Evolutionary conservation across 2,888 invertebrate species (phyloP).

Genomic region (Scaptomyza reducta): DNA sequence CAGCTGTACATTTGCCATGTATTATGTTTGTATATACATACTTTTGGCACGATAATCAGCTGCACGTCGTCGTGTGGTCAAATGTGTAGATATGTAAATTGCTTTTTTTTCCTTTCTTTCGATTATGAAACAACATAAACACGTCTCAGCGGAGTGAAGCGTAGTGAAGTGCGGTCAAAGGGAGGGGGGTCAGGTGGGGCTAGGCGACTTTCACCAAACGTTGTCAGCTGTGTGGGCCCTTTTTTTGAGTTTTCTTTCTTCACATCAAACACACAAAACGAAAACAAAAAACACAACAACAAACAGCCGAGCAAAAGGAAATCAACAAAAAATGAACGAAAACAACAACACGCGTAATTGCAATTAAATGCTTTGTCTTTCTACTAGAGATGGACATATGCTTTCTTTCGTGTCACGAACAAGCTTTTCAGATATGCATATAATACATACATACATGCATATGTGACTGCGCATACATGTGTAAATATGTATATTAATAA

Average conservation of each 20-base stretch:
- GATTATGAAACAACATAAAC: conserved; percentile 73
- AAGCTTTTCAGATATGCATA: background rate
- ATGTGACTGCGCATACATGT: no score
- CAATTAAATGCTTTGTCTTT: conserved; percentile 47
- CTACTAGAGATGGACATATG: conserved; percentile 13
- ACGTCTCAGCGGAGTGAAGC: conserved; percentile 37
- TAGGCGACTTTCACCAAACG: conserved; percentile 61
- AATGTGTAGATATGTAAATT: conserved; percentile 58
- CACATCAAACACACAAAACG: conserved; percentile 8
- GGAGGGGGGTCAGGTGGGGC: conserved; percentile 2
- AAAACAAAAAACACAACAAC: conserved; percentile 43
- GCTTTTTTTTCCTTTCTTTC: conserved; percentile 11
- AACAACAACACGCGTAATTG: conserved; percentile 44
- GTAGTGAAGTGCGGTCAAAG: background rate
- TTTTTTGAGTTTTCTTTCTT: conserved; percentile 36
- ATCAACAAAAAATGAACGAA: conserved; percentile 17
- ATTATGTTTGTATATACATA: background rate
- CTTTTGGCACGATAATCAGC: conserved; percentile 44
- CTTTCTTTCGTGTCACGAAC: conserved; percentile 9
- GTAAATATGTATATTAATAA: no score
- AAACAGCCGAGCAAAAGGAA: conserved; percentile 42
- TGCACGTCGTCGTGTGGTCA: conserved; percentile 61
- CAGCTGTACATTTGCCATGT: background rate
- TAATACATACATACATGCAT: no score
- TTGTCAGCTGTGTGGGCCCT: conserved; percentile 70